Evolutionary conservation across 2,113 vertebrate species (phyloP).

Genomic region (Spea multiplicata): DNA sequence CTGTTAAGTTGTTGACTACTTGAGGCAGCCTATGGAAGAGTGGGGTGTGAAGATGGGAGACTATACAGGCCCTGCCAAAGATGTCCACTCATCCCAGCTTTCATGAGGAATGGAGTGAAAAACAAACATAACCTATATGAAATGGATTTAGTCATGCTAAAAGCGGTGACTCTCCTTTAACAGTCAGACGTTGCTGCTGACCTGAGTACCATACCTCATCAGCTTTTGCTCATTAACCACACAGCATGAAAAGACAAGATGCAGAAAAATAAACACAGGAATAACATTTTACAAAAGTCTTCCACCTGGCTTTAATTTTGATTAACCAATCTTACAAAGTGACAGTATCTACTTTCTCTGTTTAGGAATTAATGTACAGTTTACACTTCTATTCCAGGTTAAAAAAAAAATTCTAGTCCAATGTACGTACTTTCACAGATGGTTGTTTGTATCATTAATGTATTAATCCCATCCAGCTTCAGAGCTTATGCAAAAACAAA

Average conservation of each 20-base stretch:
- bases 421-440: conserved; percentile 42
- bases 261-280: conserved; percentile 41
- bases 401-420: conserved; percentile 16
- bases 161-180: no score
- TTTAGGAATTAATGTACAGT: conserved; percentile 37
- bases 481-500: background rate
- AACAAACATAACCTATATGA: no score
- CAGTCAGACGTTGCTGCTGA: no score
- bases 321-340: conserved; percentile 46
- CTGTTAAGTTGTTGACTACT: no score
- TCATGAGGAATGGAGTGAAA: no score
- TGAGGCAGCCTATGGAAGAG: no score
- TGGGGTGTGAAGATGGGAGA: no score
- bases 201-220: no score
- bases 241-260: background rate
- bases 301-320: conserved; percentile 42
- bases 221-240: background rate
- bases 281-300: conserved; percentile 43
- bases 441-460: conserved; percentile 18
- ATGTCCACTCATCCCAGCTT: no score
- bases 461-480: conserved; percentile 20
- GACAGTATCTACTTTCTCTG: conserved; percentile 35
- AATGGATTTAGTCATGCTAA: no score
- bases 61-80: no score
- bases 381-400: conserved; percentile 14